Base-by-base conservation (phyloP, 2,113 vertebrate genomes). In the Sphaerodactylus townsendi region DNA sequence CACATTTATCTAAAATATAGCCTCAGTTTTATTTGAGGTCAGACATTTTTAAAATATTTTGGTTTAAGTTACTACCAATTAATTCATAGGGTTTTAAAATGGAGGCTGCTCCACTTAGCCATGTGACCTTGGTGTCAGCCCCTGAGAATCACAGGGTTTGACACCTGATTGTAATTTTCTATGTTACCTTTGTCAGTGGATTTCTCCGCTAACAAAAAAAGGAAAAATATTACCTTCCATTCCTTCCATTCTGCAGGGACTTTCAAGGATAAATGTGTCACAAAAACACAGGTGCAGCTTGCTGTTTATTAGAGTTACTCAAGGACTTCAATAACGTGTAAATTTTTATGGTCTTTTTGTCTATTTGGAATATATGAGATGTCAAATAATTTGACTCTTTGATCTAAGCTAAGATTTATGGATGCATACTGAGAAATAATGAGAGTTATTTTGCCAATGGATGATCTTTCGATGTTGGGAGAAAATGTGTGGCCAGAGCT, bases 401-500 rank as follows among this genome's bases (percentile, higher is more conserved):
- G 79, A 77, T 85, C 68, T 83, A 83, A 87, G 91, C 77, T 5
- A 75, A 88, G 83, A 92, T 83, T 88, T 83, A 89, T 44, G 0
- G 81, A 88, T 83, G 56, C 82, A 83, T 93, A 39, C 83, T n/a
- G 5, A 89, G 6, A 90, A 3, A 91, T 85, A 89, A 90, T 92
- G 81, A 17, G 50, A 92, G 91, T 86, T 88, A 81, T 81, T 90
- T 81, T 76, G 74, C 72, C 65, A 85, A 86, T 30, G 87, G 46
- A 86, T 53, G 53, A 83, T 66, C 73, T 93, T 81, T 62, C 78
- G 84, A 73, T 56, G 44, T 81, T 91, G 83, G 81, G 53, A 33
- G 70, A 87, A 74, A 90, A 81, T 39, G 6, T 81, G 77, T 83
- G 77, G 91, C 85, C 28, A 86, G 79, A 89, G n/a, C 78, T 84